phyloP scores from a whole-genome alignment of 2,113 vertebrate genomes.

The Aegotheles bennettii region DNA sequence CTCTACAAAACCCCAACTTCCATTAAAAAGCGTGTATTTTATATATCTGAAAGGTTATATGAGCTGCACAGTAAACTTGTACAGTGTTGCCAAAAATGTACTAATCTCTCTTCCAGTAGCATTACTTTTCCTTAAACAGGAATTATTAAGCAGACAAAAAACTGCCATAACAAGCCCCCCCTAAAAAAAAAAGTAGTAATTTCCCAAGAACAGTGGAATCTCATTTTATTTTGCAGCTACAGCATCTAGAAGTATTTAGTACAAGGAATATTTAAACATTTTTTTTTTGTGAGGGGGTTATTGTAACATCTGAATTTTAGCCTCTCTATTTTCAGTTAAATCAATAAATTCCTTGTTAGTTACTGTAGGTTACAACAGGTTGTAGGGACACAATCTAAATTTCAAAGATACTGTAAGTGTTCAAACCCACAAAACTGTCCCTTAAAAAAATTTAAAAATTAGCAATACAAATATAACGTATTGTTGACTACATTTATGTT shows the following conservation, averaged over 20 bases:
- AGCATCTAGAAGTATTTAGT: not conserved
- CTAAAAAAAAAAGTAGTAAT: not conserved
- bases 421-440: not conserved
- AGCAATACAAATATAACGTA: not conserved
- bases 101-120: not conserved
- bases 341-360: not conserved
- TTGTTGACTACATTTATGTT: not conserved
- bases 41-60: not conserved
- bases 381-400: not conserved
- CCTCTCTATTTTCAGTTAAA: not conserved
- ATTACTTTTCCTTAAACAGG: not conserved
- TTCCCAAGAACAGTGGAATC: not conserved
- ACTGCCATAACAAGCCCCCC: accelerated
- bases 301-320: not conserved
- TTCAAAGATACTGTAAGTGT: not conserved
- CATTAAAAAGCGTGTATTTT: not conserved
- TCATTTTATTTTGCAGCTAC: not conserved
- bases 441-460: not conserved
- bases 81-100: not conserved
- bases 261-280: not conserved
- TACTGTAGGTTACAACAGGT: not conserved
- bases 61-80: not conserved
- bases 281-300: accelerated
- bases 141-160: not conserved
- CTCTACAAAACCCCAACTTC: not conserved